Evolutionary conservation across 2,888 invertebrate genomes (phyloP).

Genomic region (Cataglyphis livida): DNA sequence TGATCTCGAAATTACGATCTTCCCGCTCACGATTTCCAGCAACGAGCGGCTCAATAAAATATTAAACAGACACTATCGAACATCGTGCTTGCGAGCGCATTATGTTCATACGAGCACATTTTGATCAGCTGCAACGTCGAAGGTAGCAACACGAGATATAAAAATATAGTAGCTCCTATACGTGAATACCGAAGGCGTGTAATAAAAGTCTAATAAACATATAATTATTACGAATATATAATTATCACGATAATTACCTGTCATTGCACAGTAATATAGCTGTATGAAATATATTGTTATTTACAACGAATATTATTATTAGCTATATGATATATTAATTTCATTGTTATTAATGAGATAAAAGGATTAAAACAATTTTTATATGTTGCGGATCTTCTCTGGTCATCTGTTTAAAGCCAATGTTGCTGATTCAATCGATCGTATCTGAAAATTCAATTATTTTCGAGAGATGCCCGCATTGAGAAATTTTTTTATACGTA

Average conservation of each 20-base stretch:
- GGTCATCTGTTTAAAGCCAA: background rate
- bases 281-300: background rate
- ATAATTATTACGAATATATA: too few species aligned
- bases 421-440: background rate
- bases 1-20: conserved; percentile 51
- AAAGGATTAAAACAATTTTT: conserved; percentile 11
- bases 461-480: background rate
- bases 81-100: background rate
- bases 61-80: conserved; percentile 49
- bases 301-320: background rate
- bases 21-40: conserved; percentile 35
- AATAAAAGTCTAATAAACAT: background rate
- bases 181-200: background rate
- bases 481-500: conserved; percentile 5
- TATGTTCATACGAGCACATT: conserved; percentile 22
- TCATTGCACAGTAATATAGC: background rate
- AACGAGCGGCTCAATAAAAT: conserved; percentile 36
- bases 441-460: background rate
- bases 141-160: background rate
- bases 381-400: background rate
- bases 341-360: background rate
- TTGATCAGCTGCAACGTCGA: conserved; percentile 22
- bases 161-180: background rate
- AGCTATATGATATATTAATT: conserved; percentile 6
- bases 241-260: background rate